Percentiles rank a stretch among this genome's conserved stretches.
These are phyloP conservation scores for Drosophila arizonae DNA, from an alignment of 1,140 invertebrate genomes.

Conservation along the genomic window DNA sequence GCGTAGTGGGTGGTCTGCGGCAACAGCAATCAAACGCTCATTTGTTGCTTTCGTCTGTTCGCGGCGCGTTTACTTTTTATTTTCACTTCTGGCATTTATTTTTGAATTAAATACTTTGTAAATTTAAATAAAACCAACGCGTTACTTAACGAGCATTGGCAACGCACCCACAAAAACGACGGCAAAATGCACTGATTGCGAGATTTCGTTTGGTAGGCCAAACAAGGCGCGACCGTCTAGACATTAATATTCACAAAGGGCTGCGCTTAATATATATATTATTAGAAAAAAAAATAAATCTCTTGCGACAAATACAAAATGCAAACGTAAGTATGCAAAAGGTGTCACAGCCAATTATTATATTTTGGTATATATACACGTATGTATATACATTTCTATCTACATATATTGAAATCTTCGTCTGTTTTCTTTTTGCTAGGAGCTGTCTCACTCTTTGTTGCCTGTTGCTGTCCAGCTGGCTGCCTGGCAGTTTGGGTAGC, in stretches of 20 bases:
- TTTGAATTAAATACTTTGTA: conserved; percentile 31
- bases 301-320: conserved; percentile 25
- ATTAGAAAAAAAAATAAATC: conserved; percentile 17
- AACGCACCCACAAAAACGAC: not conserved
- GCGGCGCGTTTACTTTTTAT: conserved; percentile 41
- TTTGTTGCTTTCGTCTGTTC: conserved; percentile 39
- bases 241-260: conserved; percentile 51
- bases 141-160: not conserved
- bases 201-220: conserved; percentile 16
- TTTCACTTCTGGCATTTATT: conserved; percentile 45
- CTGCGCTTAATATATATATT: conserved; percentile 38
- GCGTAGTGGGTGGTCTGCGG: conserved; percentile 43
- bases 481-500: not conserved
- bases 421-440: conserved; percentile 8
- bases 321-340: conserved; percentile 37
- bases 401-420: conserved; percentile 14
- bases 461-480: conserved; percentile 23
- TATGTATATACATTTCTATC: not conserved
- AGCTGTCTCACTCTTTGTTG: conserved; percentile 7
- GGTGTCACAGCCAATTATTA: conserved; percentile 4
- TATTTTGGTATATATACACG: conserved; percentile 1
- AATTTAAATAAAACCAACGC: not conserved
- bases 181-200: conserved; percentile 32
- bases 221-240: conserved; percentile 30
- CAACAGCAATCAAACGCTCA: conserved; percentile 40